Base-by-base conservation (phyloP, 2,888 invertebrate species). In the Pyrocoelia pectoralis region DNA sequence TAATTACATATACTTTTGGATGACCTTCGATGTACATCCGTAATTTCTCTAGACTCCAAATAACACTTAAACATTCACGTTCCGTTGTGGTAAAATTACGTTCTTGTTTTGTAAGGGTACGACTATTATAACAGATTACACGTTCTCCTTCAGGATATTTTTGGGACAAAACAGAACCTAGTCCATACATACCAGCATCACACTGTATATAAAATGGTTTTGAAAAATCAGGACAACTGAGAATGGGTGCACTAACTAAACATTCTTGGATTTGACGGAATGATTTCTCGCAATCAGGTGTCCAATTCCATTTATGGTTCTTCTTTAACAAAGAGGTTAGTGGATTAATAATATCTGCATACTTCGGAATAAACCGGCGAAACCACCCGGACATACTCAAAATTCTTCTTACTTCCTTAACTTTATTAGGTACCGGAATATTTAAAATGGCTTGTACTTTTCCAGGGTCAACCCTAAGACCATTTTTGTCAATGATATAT, bases 31-130 rank as follows among this genome's bases (percentile, higher is more conserved):
- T 40, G 8, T 40, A 40, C 40, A 40, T 40, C 8, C 40, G 2
- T 13, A 40, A 40, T 13, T 13, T 40, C n/a, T 40, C 40, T 40
- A 40, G 13, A n/a, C 40, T 40, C 40, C 40, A 40, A 12, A 40
- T 40, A 2, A 40, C 40, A 40, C 40, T 40, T n/a, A 40, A 40
- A 40, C 40, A 40, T 40, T 40, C 13, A 13, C 40, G 40, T 40
- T 40, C 40, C 2, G 40, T 40, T 6, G 40, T 40, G 40, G 40
- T 40, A 13, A 6, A 40, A 4, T 4, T 6, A 2, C 40, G n/a
- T 13, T 40, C 40, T 9, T 40, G 40, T 40, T 40, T 40, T 3
- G 13, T 40, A 4, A 40, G 40, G 5, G 40, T 6, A 13, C 40
- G 40, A 13, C 40, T 40, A 9, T 40, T 12, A 40, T 40, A 40